Conservation (phyloP, 35 echinoderm and acorn worm species). For the Apostichopus parvimensis region DNA sequence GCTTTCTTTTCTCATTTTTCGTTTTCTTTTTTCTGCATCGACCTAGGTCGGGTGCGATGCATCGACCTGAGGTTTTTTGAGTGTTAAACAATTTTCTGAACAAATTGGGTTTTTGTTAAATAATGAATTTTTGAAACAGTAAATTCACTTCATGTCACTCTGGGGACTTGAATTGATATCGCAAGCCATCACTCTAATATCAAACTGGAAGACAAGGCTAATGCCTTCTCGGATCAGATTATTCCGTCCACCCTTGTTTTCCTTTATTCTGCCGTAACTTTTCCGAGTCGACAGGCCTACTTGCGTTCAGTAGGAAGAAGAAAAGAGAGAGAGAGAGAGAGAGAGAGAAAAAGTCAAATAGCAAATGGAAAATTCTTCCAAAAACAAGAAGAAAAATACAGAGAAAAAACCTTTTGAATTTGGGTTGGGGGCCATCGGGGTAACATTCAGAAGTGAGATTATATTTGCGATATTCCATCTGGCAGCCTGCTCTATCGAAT, state of each 20-base stretch:
- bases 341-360: not conserved
- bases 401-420: constrained; percentile 13
- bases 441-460: constrained; percentile 24
- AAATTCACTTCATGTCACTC: constrained; percentile 56
- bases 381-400: not conserved
- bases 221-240: constrained; percentile 47
- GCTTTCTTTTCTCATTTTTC: no score
- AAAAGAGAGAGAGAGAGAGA: constrained; percentile 3
- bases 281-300: constrained; percentile 42
- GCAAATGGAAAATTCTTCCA: constrained; percentile 14
- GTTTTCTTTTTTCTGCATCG: not conserved
- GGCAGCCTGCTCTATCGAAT: constrained; percentile 21
- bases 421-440: constrained; percentile 36
- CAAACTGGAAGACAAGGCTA: constrained; percentile 27
- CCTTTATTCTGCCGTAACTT: constrained; percentile 11
- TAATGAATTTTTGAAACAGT: constrained; percentile 62
- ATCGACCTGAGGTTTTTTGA: constrained; percentile 49
- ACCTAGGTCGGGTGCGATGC: not conserved
- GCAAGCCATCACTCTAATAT: constrained; percentile 31
- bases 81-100: constrained; percentile 62
- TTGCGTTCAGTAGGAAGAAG: constrained; percentile 9
- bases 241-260: constrained; percentile 31
- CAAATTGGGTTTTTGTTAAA: constrained; percentile 53
- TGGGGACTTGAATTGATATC: constrained; percentile 44
- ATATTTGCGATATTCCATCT: constrained; percentile 58